Conservation (phyloP, 1,140 invertebrate genomes). For the Cotesia chilonis region DNA sequence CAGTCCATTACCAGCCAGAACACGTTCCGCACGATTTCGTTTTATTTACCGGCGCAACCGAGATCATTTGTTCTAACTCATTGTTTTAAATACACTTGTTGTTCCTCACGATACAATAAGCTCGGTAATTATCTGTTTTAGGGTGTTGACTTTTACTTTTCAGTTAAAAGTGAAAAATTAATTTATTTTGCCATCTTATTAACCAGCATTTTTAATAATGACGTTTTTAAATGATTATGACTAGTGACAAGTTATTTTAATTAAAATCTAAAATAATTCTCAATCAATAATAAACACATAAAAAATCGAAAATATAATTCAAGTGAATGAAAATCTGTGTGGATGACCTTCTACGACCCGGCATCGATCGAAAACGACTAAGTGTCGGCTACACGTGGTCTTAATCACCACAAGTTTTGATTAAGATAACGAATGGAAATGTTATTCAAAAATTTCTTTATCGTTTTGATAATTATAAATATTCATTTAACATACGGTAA, state of each 20-base stretch:
- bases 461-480: constrained; percentile 16
- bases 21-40: constrained; percentile 39
- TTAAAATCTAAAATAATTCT: neutral
- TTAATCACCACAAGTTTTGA: constrained; percentile 15
- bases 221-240: neutral
- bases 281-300: constrained; percentile 3
- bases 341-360: constrained; percentile 39
- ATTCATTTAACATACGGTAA: constrained; percentile 24
- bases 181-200: neutral
- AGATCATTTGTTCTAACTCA: constrained; percentile 2
- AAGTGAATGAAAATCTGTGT: constrained; percentile 34
- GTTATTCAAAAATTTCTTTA: constrained; percentile 31
- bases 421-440: constrained; percentile 19
- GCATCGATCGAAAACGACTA: constrained; percentile 32
- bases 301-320: constrained; percentile 13
- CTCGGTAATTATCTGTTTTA: no score
- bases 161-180: no score
- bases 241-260: no score
- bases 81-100: constrained; percentile 8
- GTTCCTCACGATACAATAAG: no score
- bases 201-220: neutral
- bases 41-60: constrained; percentile 32
- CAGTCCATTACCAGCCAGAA: constrained; percentile 37
- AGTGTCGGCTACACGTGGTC: constrained; percentile 32
- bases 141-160: no score